Percentiles rank a stretch among this genome's conserved stretches.
These are phyloP conservation scores for Leptonema lineaticorne DNA, from an alignment of 1,140 invertebrate genomes.

Conservation along the genomic window DNA sequence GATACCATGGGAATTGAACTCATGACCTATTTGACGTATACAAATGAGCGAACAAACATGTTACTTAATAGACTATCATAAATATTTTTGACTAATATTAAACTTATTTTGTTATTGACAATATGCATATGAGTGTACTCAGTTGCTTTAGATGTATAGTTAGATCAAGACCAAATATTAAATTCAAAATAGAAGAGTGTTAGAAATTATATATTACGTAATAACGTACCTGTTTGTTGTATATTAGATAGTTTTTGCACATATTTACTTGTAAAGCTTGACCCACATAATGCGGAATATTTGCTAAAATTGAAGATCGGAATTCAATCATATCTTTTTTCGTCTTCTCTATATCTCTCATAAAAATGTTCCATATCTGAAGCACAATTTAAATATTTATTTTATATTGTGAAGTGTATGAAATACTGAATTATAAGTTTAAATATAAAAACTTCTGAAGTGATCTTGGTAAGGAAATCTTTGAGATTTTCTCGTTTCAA, in stretches of 20 bases:
- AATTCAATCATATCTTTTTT: conserved; percentile 70
- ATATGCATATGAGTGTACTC: too few relatives aligned
- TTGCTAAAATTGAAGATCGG: conserved; percentile 61
- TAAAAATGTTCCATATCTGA: conserved; percentile 75
- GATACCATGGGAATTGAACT: too few relatives aligned
- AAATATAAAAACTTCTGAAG: conserved; percentile 54
- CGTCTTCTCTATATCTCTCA: conserved; percentile 71
- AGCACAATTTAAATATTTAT: conserved; percentile 47
- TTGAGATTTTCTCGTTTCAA: conserved; percentile 65
- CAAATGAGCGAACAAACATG: too few relatives aligned
- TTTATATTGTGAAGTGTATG: conserved; percentile 31
- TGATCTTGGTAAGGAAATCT: conserved; percentile 64
- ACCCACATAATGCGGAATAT: conserved; percentile 70
- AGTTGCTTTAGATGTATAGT: too few relatives aligned
- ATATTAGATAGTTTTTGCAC: conserved; percentile 63
- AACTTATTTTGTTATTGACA: too few relatives aligned
- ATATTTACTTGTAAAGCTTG: conserved; percentile 63
- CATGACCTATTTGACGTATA: too few relatives aligned
- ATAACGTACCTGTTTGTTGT: conserved; percentile 58
- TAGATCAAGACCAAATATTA: too few relatives aligned
- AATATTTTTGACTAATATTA: too few relatives aligned
- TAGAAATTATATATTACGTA: too few relatives aligned
- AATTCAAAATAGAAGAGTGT: too few relatives aligned
- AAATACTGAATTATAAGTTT: conserved; percentile 18
- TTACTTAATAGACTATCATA: too few relatives aligned